phyloP scores from a whole-genome alignment of 2,888 invertebrate species.

The Eilema depressum region DNA sequence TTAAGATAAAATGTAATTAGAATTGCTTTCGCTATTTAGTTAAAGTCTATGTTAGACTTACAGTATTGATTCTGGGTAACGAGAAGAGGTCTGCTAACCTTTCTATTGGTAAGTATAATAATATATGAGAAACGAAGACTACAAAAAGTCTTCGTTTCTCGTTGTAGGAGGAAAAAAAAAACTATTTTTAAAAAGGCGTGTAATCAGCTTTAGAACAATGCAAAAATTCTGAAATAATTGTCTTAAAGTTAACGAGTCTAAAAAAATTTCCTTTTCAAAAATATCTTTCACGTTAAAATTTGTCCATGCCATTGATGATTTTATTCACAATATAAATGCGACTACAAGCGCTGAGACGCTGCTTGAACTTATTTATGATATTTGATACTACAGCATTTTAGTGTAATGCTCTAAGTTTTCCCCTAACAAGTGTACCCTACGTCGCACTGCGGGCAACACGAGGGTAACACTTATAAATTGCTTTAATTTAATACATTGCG shows the following conservation, averaged over 20 bases:
- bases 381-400: constrained; percentile 54
- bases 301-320: neutral
- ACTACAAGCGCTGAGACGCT: constrained; percentile 38
- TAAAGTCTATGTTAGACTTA: neutral
- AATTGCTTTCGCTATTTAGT: neutral
- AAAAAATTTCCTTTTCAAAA: neutral
- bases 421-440: constrained; percentile 52
- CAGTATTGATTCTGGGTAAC: neutral
- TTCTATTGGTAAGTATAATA: neutral
- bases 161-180: neutral
- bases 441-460: constrained; percentile 66
- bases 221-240: too few relatives aligned
- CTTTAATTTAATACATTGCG: constrained; percentile 79
- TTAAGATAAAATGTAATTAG: constrained; percentile 10
- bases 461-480: constrained; percentile 77
- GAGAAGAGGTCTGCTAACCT: neutral
- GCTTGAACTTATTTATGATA: constrained; percentile 43
- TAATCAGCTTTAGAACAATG: too few relatives aligned
- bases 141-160: neutral
- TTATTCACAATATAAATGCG: neutral
- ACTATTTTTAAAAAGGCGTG: too few relatives aligned
- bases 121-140: too few relatives aligned
- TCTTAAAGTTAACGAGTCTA: neutral
- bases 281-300: neutral
- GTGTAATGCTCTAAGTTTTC: constrained; percentile 54